phyloP scores from a whole-genome alignment of 2,888 invertebrate genomes.

The Oegoconia quadripuncta region DNA sequence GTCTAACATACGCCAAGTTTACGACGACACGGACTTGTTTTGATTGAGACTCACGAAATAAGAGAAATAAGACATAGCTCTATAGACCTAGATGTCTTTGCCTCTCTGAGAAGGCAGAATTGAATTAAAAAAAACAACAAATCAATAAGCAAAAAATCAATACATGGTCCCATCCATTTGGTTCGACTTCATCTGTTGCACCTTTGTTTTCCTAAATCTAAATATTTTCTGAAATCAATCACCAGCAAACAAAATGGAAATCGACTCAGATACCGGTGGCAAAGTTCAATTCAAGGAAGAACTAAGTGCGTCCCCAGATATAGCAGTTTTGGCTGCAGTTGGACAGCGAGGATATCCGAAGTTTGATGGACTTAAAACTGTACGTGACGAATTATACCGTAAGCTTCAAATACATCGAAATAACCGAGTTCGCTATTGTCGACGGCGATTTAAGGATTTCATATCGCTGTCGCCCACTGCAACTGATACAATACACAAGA shows the following conservation, averaged over 20 bases:
- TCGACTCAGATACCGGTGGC: neutral
- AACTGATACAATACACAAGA: constrained; percentile 24
- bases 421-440: constrained; percentile 48
- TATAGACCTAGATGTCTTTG: too few relatives aligned
- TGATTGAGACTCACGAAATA: too few relatives aligned
- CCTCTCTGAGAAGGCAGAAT: too few relatives aligned
- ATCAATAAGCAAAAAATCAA: too few relatives aligned
- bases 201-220: too few relatives aligned
- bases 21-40: too few relatives aligned
- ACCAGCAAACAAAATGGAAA: neutral
- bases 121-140: too few relatives aligned
- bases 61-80: too few relatives aligned
- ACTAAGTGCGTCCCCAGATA: neutral
- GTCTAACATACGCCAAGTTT: too few relatives aligned
- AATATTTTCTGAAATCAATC: too few relatives aligned
- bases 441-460: constrained; percentile 38
- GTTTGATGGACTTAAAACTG: constrained; percentile 55
- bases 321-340: neutral
- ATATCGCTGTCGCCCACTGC: constrained; percentile 23
- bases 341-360: neutral
- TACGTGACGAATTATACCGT: constrained; percentile 46
- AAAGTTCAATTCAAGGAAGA: neutral
- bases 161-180: too few relatives aligned
- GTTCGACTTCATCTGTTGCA: too few relatives aligned
- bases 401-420: constrained; percentile 47